A percentile compares a stretch with the other conserved stretches of the same genome.
These are phyloP conservation scores for Pteromalus puparum DNA, from an alignment of 1,140 invertebrate genomes.

Conservation along the genomic window DNA sequence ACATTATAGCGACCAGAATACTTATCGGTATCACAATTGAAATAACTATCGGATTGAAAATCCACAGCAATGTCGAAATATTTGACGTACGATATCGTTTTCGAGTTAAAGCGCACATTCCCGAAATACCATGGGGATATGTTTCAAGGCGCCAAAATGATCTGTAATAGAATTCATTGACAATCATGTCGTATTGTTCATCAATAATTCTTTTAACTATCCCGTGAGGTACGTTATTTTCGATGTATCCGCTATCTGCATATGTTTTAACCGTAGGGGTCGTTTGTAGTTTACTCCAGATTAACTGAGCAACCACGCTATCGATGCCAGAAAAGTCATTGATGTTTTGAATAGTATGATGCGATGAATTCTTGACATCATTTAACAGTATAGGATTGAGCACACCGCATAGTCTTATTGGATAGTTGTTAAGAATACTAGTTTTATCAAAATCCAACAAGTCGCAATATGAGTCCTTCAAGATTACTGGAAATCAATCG, in stretches of 20 bases:
- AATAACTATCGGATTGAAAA: background rate
- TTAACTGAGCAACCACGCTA: background rate
- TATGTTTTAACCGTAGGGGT: background rate
- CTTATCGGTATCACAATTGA: background rate
- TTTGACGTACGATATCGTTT: background rate
- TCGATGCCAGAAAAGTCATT: background rate
- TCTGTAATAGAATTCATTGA: conserved; percentile 6
- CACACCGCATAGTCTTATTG: background rate
- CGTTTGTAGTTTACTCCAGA: background rate
- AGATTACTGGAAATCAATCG: background rate
- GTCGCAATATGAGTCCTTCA: background rate
- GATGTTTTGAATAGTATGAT: background rate
- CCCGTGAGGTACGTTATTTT: background rate
- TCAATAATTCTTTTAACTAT: background rate
- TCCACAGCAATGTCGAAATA: background rate
- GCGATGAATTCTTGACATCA: background rate
- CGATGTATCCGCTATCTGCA: background rate
- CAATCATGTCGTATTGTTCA: background rate
- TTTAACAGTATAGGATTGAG: background rate
- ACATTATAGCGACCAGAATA: background rate
- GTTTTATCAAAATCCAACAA: background rate
- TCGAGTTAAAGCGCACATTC: background rate
- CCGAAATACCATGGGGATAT: background rate
- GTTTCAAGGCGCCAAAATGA: conserved; percentile 21
- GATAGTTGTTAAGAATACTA: background rate